Evolutionary conservation across 1,140 invertebrate species (phyloP), one percentile per base, ranked within the genome.

Genomic region (Anthonomus grandis): DNA sequence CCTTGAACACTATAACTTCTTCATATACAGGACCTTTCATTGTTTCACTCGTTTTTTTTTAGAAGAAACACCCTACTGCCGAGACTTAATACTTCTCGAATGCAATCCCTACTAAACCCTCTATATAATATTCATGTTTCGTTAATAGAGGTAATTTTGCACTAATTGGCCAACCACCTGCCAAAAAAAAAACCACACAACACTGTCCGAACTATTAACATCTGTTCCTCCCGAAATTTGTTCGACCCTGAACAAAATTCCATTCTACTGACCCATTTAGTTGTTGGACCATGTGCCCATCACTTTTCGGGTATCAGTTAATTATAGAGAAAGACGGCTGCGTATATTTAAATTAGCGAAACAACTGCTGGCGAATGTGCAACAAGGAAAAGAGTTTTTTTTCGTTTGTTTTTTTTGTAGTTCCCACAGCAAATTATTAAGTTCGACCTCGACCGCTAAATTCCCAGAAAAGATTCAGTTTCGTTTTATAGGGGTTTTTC

Each of bases 221-320:
- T n/a, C n/a, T n/a, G 49, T 25, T 52, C 37, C 42, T 52, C 17
- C 37, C 37, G 15, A 41, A 52, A n/a, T 52, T 52, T 52, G 41
- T 41, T 27, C 42, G 49, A 52, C 49, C 49, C 49, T 52, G 49
- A 52, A n/a, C n/a, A n/a, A 52, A 52, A 52, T 52, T 41, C 49
- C 37, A 52, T 52, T 52, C 49, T 52, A 52, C 24, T 52, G 49
- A 52, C 49, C 49, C 49, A 52, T 52, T 52, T 52, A 5, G 17
- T 10, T 37, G 22, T 9, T 13, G 13, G 38, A 8, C 36, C 49
- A 52, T 52, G 42, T 52, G 49, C 49, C n/a, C n/a, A 52, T 4
- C 38, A n/a, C 46, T 17, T 37, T 52, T 52, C 37, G 49, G 49
- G n/a, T n/a, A n/a, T n/a, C n/a, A n/a, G n/a, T n/a, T 42, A 52